phyloP scores from a whole-genome alignment of 92 coral and sea anemone species.

The Nematostella vectensis region DNA sequence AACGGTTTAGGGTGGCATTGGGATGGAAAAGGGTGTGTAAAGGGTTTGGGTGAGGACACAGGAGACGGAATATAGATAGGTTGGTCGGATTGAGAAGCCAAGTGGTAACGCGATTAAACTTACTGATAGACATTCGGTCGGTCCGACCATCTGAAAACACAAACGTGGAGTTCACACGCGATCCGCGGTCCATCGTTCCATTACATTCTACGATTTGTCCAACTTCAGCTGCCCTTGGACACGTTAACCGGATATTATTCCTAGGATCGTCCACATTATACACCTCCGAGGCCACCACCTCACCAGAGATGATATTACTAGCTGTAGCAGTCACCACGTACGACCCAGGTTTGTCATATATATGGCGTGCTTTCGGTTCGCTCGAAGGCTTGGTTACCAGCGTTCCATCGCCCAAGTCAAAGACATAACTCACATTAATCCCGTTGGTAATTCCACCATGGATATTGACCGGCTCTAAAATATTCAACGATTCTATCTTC shows the following conservation, averaged over 20 bases:
- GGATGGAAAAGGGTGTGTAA: too few species aligned
- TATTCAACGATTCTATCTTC: slow-evolving; percentile 17
- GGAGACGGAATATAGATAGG: too few species aligned
- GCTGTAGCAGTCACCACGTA: slow-evolving; percentile 62
- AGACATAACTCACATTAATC: slow-evolving; percentile 42
- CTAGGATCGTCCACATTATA: slow-evolving; percentile 58
- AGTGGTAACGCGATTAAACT: too few species aligned
- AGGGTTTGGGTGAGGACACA: too few species aligned
- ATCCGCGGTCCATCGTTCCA: slow-evolving; percentile 65
- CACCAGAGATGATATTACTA: slow-evolving; percentile 47
- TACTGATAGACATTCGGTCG: slow-evolving; percentile 53
- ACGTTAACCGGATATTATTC: slow-evolving; percentile 33
- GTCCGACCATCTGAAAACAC: slow-evolving; percentile 52
- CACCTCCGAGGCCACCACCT: slow-evolving; percentile 39
- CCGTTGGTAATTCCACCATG: slow-evolving; percentile 53
- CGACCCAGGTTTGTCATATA: slow-evolving; percentile 71
- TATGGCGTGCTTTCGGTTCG: slow-evolving; percentile 35
- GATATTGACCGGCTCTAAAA: slow-evolving; percentile 41
- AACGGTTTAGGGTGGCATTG: too few species aligned
- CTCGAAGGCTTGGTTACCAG: slow-evolving; percentile 17
- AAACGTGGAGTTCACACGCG: slow-evolving; percentile 61
- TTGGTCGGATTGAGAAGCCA: too few species aligned
- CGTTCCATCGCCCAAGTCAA: slow-evolving; percentile 68
- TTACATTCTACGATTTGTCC: slow-evolving; percentile 67
- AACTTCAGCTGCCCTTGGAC: slow-evolving; percentile 61